These are phyloP conservation scores for Megalops cyprinoides DNA, from an alignment of 2,797 vertebrate species.

Conservation along the genomic window DNA sequence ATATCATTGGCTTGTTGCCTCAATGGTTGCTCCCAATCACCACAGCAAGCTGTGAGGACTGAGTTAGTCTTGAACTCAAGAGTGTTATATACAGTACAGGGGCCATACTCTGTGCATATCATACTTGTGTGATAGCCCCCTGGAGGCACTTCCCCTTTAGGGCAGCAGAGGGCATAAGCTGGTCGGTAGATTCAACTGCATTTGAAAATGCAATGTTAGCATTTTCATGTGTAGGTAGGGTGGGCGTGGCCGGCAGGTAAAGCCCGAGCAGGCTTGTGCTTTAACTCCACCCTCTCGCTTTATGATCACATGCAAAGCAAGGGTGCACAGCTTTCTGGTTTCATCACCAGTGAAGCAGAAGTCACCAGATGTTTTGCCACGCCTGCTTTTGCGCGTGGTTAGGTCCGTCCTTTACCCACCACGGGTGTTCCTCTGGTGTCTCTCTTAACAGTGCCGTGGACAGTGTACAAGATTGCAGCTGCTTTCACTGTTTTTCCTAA, in stretches of 20 bases:
- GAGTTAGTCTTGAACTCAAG: too few species aligned
- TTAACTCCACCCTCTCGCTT: background rate
- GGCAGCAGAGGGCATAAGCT: conserved; percentile 16
- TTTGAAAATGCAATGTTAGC: background rate
- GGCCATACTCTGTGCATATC: too few species aligned
- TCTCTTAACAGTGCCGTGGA: conserved; percentile 49
- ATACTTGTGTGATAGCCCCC: too few species aligned
- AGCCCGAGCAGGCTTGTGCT: background rate
- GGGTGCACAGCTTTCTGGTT: background rate
- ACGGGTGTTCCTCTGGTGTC: conserved; percentile 23
- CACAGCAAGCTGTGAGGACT: too few species aligned
- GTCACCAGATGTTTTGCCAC: background rate
- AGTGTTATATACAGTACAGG: too few species aligned
- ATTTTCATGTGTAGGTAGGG: background rate
- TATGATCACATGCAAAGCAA: background rate
- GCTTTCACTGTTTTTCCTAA: conserved; percentile 60
- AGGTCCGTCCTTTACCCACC: background rate
- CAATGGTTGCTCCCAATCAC: too few species aligned
- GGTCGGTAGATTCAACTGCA: background rate
- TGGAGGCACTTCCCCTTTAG: background rate
- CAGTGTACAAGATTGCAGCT: conserved; percentile 58
- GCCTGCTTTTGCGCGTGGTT: conserved; percentile 9
- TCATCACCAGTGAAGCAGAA: background rate
- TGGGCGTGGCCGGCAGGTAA: background rate
- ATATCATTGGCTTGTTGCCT: too few species aligned